These are phyloP conservation scores for Merluccius polli DNA, from an alignment of 2,797 vertebrate species.

Conservation along the genomic window DNA sequence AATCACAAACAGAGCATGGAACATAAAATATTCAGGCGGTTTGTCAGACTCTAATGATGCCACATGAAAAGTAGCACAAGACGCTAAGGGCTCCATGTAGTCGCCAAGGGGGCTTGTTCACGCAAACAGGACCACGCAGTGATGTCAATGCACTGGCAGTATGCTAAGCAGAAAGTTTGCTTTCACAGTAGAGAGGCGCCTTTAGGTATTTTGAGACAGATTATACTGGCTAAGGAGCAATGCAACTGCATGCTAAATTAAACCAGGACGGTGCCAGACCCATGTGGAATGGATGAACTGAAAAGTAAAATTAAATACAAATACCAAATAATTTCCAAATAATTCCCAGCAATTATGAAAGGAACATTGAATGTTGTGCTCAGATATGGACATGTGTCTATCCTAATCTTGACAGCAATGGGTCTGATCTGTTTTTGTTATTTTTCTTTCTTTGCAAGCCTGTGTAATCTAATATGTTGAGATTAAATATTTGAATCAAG, in stretches of 20 bases:
- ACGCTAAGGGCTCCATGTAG: conserved; percentile 59
- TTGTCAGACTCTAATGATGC: conserved; percentile 74
- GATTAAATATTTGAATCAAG: no score
- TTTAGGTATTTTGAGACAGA: conserved; percentile 17
- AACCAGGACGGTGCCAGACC: background rate
- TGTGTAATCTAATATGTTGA: no score
- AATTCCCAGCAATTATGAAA: background rate
- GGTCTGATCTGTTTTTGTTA: no score
- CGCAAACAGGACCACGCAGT: conserved; percentile 45
- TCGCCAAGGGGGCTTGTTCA: conserved; percentile 42
- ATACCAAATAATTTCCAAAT: background rate
- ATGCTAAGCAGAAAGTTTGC: conserved; percentile 34
- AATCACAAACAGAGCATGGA: conserved; percentile 25
- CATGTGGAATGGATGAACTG: background rate
- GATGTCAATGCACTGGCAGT: conserved; percentile 50
- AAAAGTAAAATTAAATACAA: background rate
- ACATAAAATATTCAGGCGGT: conserved; percentile 61
- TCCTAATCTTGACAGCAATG: background rate
- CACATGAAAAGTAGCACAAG: conserved; percentile 59
- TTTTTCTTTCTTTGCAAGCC: no score
- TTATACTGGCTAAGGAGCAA: background rate
- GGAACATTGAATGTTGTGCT: background rate
- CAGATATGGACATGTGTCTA: background rate
- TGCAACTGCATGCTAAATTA: background rate
- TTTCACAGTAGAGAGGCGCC: background rate